Evolutionary conservation across 2,888 invertebrate genomes (phyloP).

Genomic region (Brachyopa scutellaris): DNA sequence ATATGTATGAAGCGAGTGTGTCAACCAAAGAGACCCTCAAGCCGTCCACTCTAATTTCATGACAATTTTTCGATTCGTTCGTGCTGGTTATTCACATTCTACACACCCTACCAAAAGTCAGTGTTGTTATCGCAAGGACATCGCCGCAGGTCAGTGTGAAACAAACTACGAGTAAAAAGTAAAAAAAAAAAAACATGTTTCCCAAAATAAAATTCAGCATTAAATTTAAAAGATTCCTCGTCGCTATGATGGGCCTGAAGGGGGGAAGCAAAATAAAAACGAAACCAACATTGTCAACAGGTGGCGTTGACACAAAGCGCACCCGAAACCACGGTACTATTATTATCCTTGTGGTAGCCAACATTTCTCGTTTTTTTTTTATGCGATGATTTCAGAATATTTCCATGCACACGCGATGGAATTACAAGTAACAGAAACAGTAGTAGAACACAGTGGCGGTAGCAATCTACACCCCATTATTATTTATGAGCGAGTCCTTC

Average conservation of each 20-base stretch:
- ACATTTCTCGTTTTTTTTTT: constrained; percentile 9
- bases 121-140: constrained; percentile 45
- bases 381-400: constrained; percentile 51
- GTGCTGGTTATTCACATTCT: constrained; percentile 10
- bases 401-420: constrained; percentile 57
- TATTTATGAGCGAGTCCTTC: constrained; percentile 57
- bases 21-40: constrained; percentile 4
- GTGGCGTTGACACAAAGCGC: constrained; percentile 55
- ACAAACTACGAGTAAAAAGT: constrained; percentile 1
- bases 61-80: constrained; percentile 22
- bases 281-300: constrained; percentile 48
- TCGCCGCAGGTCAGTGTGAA: neutral
- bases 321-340: constrained; percentile 46
- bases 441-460: constrained; percentile 20
- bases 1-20: neutral
- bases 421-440: constrained; percentile 24
- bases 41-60: constrained; percentile 29
- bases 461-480: constrained; percentile 56
- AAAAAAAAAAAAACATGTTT: neutral
- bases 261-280: neutral
- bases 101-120: constrained; percentile 7
- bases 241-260: constrained; percentile 1
- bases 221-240: constrained; percentile 47
- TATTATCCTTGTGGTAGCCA: constrained; percentile 57
- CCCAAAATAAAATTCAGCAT: constrained; percentile 45